phyloP scores from a whole-genome alignment of 2,888 invertebrate species.

The Ferdinandea cuprea region DNA sequence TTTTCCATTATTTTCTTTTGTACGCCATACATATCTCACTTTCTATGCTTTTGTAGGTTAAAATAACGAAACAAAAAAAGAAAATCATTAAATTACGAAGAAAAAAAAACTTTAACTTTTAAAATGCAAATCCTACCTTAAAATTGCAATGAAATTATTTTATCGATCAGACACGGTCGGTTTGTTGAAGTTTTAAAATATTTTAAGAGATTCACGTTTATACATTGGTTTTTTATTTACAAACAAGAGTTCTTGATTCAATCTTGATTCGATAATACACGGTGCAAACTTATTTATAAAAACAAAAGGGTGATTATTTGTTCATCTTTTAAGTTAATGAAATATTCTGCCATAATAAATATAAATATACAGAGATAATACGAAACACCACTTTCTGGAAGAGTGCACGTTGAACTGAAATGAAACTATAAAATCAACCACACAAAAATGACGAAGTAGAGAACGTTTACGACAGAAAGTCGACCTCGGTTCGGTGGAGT shows the following conservation, averaged over 20 bases:
- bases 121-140: conserved; percentile 44
- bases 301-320: no score
- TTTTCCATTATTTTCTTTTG: conserved; percentile 54
- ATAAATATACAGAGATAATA: conserved; percentile 39
- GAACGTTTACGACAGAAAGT: background rate
- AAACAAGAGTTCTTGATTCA: conserved; percentile 2
- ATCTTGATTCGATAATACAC: conserved; percentile 22
- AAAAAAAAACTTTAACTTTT: background rate
- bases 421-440: no score
- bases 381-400: conserved; percentile 42
- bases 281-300: conserved; percentile 34
- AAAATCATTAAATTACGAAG: background rate
- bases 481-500: background rate
- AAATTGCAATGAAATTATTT: conserved; percentile 5
- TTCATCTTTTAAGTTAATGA: no score
- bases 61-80: background rate
- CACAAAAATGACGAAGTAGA: background rate
- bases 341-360: conserved; percentile 9
- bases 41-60: conserved; percentile 33
- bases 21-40: conserved; percentile 49
- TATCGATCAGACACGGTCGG: background rate
- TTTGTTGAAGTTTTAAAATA: conserved; percentile 26
- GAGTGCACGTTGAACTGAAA: conserved; percentile 61
- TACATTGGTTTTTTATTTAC: conserved; percentile 21
- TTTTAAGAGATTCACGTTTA: conserved; percentile 45